Evolutionary conservation across 2,888 invertebrate genomes (phyloP).

Genomic region (Drosophila paranaensis): DNA sequence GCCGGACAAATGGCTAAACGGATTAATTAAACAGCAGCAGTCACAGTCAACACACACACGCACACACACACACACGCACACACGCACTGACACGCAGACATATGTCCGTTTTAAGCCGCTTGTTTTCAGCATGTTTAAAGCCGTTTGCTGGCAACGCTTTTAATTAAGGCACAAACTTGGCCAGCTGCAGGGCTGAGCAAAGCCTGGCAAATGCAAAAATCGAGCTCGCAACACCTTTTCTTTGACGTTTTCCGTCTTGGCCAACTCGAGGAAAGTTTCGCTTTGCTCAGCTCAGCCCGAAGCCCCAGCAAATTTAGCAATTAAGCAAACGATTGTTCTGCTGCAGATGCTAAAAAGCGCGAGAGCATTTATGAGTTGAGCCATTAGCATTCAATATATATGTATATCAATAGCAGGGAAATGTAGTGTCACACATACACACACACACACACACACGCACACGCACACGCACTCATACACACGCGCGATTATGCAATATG

Average conservation of each 20-base stretch:
- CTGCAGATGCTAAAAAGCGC: conserved; percentile 32
- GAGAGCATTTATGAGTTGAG: conserved; percentile 4
- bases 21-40: conserved; percentile 68
- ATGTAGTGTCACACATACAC: conserved; percentile 28
- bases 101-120: conserved; percentile 57
- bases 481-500: conserved; percentile 44
- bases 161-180: conserved; percentile 62
- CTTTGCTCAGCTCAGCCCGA: conserved; percentile 21
- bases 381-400: conserved; percentile 10
- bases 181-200: conserved; percentile 11
- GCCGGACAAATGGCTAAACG: conserved; percentile 62
- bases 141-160: conserved; percentile 47
- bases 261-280: conserved; percentile 50
- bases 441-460: neutral
- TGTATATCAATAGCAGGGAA: conserved; percentile 21
- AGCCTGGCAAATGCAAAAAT: conserved; percentile 55
- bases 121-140: conserved; percentile 40
- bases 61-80: neutral
- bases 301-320: conserved; percentile 53
- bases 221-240: conserved; percentile 54
- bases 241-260: conserved; percentile 53
- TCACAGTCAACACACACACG: neutral
- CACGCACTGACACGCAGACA: neutral
- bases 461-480: conserved; percentile 2
- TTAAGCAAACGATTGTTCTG: conserved; percentile 54